Base-by-base conservation (phyloP, 2,797 vertebrate species). In the Pagetopsis macropterus region DNA sequence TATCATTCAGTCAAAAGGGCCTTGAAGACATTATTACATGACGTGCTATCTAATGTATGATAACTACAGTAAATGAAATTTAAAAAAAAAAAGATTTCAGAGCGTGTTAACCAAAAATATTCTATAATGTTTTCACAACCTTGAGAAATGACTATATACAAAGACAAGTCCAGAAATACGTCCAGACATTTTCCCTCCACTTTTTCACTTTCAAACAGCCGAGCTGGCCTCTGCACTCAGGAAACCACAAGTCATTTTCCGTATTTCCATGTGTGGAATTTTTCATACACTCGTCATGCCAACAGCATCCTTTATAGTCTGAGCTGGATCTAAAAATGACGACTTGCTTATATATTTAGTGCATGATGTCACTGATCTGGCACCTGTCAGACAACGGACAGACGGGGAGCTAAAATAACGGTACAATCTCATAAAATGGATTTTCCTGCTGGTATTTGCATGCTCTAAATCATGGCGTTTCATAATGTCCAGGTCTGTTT, bases 201-300 rank as follows among this genome's bases (percentile, higher is more conserved):
- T 33, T 51, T 64, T 80, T 81, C 62, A 52, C 81, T 88, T 88
- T 89, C 85, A 89, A 90, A 84, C 81, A 81, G 88, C 81, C 83
- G 41, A 84, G 79, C 69, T 89, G 87, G 88, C 89, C 88, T 87
- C 88, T 82, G 82, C 82, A 66, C 88, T 91, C 89, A 89, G 92
- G 91, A 95, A 94, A 92, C 92, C 93, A 82, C 90, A 90, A 92
- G 91, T 90, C 84, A 84, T 94, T 94, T 93, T 94, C 92, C 92
- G 92, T 89, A 88, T 93, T 89, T 93, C 92, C 89, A 91, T 82
- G 86, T 92, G 94, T 93, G 92, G 94, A 95, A 93, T 93, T 82
- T 93, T 92, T 91, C 88, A 91, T 90, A 86, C 81, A 46, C 75
- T 83, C 81, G 55, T 88, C 87, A 88, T 89, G 88, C 90, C 91